phyloP scores from a whole-genome alignment of 2,888 invertebrate species.

The Spatulosminthurus flaviceps region DNA sequence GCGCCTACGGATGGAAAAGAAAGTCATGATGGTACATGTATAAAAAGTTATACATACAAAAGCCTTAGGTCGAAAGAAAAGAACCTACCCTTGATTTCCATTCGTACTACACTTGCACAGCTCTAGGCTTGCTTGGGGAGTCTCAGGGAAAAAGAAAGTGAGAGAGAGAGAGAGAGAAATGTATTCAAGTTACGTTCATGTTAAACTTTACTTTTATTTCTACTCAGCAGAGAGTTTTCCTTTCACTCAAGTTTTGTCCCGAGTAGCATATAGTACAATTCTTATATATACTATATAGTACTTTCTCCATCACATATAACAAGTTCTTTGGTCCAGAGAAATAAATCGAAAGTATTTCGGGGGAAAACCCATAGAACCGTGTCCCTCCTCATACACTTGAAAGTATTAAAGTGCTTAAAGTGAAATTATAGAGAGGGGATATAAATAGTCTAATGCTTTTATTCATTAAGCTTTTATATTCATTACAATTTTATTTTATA shows the following conservation, averaged over 20 bases:
- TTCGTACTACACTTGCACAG: not conserved
- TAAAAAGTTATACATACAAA: too few relatives aligned
- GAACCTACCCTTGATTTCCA: constrained; percentile 7
- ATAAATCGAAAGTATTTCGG: constrained; percentile 1
- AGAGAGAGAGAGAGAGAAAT: constrained; percentile 18
- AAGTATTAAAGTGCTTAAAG: too few relatives aligned
- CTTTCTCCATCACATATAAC: too few relatives aligned
- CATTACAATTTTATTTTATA: too few relatives aligned
- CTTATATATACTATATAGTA: too few relatives aligned
- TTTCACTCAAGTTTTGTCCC: not conserved
- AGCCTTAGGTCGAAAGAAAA: constrained; percentile 1
- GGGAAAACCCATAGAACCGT: too few relatives aligned
- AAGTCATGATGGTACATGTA: constrained; percentile 2
- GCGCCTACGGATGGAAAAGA: not conserved
- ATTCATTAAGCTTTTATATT: too few relatives aligned
- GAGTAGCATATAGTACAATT: not conserved
- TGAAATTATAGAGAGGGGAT: too few relatives aligned
- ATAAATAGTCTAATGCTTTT: too few relatives aligned
- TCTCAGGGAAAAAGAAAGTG: constrained; percentile 6
- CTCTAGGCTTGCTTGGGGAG: too few relatives aligned
- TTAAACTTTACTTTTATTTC: constrained; percentile 30
- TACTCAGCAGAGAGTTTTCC: not conserved
- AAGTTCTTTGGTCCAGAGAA: not conserved
- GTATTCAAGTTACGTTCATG: constrained; percentile 2
- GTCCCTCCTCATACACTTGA: too few relatives aligned